phyloP scores from a whole-genome alignment of 2,888 invertebrate genomes.

The Torymus aiolomorphi region DNA sequence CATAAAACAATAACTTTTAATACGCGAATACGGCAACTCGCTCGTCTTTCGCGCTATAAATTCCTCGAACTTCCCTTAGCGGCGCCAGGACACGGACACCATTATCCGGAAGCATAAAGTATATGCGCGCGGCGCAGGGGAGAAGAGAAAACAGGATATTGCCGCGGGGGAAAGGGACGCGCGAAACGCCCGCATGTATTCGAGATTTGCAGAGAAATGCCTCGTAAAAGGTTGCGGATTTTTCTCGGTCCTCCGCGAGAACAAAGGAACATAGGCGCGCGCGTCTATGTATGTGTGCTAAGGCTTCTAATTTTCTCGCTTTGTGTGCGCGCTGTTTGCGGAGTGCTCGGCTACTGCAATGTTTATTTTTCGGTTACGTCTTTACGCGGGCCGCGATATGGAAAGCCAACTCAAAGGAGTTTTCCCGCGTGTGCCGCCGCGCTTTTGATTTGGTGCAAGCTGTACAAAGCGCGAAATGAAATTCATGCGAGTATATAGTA shows the following conservation, averaged over 20 bases:
- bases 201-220: constrained; percentile 15
- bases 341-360: not conserved
- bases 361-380: not conserved
- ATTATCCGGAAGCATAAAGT: constrained; percentile 50
- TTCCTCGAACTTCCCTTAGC: constrained; percentile 44
- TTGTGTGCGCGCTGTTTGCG: constrained; percentile 22
- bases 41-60: constrained; percentile 24
- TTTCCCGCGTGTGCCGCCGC: not conserved
- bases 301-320: constrained; percentile 43
- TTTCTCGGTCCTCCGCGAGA: constrained; percentile 17
- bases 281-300: not conserved
- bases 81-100: constrained; percentile 22
- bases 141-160: constrained; percentile 37
- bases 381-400: not conserved
- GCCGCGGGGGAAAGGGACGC: constrained; percentile 24
- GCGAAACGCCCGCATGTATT: constrained; percentile 36
- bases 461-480: too few relatives aligned
- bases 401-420: not conserved
- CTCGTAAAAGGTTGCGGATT: constrained; percentile 50
- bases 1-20: constrained; percentile 51
- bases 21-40: constrained; percentile 41
- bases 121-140: constrained; percentile 13
- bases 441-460: too few relatives aligned
- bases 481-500: too few relatives aligned
- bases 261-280: constrained; percentile 26